phyloP scores from a whole-genome alignment of 2,797 vertebrate species.

The Anguilla megastoma region DNA sequence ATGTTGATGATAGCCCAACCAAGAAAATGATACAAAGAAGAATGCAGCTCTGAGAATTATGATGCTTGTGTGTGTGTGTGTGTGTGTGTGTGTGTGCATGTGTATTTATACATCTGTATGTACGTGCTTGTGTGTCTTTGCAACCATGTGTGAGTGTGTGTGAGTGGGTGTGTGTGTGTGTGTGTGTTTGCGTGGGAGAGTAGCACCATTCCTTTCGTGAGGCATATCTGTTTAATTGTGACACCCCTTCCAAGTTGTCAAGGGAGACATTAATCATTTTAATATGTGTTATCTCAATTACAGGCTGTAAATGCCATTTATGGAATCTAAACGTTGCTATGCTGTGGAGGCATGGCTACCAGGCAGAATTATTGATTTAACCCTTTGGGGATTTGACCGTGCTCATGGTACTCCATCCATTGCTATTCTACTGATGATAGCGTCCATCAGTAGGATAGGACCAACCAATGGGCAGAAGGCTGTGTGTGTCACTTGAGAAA shows the following conservation, averaged over 20 bases:
- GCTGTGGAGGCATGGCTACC: conserved; percentile 53
- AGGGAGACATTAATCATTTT: conserved; percentile 38
- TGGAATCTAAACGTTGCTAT: conserved; percentile 57
- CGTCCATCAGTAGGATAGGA: conserved; percentile 31
- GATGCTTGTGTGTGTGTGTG: neutral
- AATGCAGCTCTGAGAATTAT: neutral
- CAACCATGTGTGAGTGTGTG: neutral
- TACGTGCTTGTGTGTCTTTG: neutral
- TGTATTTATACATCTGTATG: neutral
- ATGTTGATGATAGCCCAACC: neutral
- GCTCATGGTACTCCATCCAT: conserved; percentile 58
- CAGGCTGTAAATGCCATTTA: conserved; percentile 35
- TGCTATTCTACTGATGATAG: conserved; percentile 65
- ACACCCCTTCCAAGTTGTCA: conserved; percentile 41
- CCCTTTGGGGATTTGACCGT: conserved; percentile 57
- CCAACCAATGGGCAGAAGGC: conserved; percentile 58
- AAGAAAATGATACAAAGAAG: neutral
- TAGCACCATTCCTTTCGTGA: neutral
- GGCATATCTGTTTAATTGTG: conserved; percentile 34
- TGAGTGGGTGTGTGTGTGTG: neutral
- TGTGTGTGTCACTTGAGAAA: conserved; percentile 54
- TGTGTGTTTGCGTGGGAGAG: neutral
- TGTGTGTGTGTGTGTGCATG: neutral
- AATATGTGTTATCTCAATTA: conserved; percentile 43
- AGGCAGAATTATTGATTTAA: conserved; percentile 63